Evolutionary conservation across 2,888 invertebrate species (phyloP).

Genomic region (Seira sanloemensis): DNA sequence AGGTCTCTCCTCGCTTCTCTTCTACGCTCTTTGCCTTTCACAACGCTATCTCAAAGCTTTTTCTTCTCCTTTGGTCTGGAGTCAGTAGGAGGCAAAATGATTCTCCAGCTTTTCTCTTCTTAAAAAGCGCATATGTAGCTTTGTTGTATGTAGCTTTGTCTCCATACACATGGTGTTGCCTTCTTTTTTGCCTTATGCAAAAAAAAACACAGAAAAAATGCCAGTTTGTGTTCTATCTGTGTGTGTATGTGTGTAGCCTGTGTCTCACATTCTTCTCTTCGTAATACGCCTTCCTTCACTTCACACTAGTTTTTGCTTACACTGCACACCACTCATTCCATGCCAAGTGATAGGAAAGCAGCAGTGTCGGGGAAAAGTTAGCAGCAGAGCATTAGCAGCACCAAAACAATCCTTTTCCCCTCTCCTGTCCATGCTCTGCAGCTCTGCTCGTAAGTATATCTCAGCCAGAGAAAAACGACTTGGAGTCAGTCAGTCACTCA

Average conservation of each 20-base stretch:
- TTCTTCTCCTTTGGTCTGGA: not conserved
- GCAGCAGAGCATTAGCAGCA: too few species aligned
- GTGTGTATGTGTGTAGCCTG: not conserved
- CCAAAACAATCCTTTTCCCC: not conserved
- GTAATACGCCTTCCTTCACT: not conserved
- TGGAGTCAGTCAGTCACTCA: constrained; percentile 48
- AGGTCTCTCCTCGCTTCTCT: constrained; percentile 36
- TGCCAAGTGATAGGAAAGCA: not conserved
- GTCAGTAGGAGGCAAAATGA: not conserved
- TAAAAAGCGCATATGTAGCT: too few species aligned
- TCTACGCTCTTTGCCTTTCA: not conserved
- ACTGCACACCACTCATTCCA: constrained; percentile 31
- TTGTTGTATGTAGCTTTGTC: too few species aligned
- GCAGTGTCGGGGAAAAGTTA: not conserved
- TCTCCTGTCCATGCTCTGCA: not conserved
- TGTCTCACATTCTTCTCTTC: not conserved
- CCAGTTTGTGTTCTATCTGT: constrained; percentile 10
- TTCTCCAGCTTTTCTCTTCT: not conserved
- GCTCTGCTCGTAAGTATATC: constrained; percentile 14
- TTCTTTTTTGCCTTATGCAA: not conserved
- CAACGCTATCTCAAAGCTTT: not conserved
- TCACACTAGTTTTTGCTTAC: constrained; percentile 40
- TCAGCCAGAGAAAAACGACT: constrained; percentile 44
- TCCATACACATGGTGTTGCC: too few species aligned
- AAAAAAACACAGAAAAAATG: too few species aligned